A percentile compares a stretch with the other conserved stretches of the same genome.
These are phyloP conservation scores for Eurystomus gularis DNA, from an alignment of 2,113 vertebrate species.

Conservation along the genomic window DNA sequence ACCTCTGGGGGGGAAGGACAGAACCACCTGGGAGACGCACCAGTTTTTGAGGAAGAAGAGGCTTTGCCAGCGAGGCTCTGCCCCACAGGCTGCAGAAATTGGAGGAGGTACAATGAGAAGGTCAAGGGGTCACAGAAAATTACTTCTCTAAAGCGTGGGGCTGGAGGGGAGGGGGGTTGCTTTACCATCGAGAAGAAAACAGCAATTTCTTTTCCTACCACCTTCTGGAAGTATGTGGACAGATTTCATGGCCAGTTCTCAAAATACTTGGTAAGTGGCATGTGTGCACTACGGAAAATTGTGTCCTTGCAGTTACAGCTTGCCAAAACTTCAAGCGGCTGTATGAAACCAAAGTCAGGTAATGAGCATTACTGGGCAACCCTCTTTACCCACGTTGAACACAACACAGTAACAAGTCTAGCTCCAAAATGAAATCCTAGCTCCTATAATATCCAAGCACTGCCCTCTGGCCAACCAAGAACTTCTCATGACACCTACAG, in stretches of 20 bases:
- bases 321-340: neutral
- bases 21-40: neutral
- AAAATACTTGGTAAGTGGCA: neutral
- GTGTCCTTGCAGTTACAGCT: neutral
- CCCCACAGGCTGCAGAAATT: neutral
- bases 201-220: neutral
- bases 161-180: neutral
- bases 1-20: neutral
- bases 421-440: neutral
- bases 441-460: neutral
- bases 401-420: neutral
- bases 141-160: neutral
- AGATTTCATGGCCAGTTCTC: neutral
- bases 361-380: neutral
- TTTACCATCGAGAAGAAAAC: neutral
- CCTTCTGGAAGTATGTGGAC: neutral
- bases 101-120: neutral
- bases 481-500: neutral
- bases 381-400: accelerated
- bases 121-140: neutral
- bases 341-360: neutral
- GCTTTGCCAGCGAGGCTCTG: neutral
- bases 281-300: neutral
- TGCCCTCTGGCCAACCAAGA: neutral
- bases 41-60: neutral